Evolutionary conservation across 2,888 invertebrate genomes (phyloP), one percentile per base, ranked within the genome.

Genomic region (Gasteruption jaculator): DNA sequence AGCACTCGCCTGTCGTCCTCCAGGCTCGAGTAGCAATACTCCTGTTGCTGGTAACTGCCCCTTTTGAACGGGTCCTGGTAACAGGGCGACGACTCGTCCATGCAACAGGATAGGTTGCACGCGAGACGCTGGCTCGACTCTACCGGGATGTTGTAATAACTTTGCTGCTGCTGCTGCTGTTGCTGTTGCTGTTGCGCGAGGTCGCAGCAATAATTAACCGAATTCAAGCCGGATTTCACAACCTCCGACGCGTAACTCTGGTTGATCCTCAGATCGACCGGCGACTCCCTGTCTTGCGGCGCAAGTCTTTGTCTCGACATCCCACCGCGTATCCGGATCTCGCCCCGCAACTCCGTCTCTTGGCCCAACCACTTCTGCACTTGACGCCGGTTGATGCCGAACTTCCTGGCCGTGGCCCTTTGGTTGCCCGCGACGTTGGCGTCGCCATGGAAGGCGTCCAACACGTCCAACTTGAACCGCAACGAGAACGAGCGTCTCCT

Each of bases 331-430:
- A 64, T 53, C 1, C 59, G 57, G 11, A 65, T 64, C 44, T 73
- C 72, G 11, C 66, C 67, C 6, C 72, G 58, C 2, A 74, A 59
- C 6, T 71, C 65, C 7, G 54, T 50, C 46, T 74, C 74, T 46
- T 74, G 73, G 8, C 71, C 68, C 2, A 75, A 54, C 75, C 76
- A 75, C 52, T 75, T 75, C 47, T 75, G 75, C 20, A 76, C 74
- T 57, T 76, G 75, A 10, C 75, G 66, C 5, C 75, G 66, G 53
- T 75, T 74, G 38, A 75, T 74, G 40, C 71, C 71, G 49, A 73
- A 75, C 53, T 74, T 74, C 32, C 74, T 65, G 4, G 75, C 75
- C 2, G 74, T 75, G 22, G 75, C 75, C 30, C 75, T 59, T 44
- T 75, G 76, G 51, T 75, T 76, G 1, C 73, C 72, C 10, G 67